Conservation (phyloP, 2,888 invertebrate species). For the Metallyticus violacea region DNA sequence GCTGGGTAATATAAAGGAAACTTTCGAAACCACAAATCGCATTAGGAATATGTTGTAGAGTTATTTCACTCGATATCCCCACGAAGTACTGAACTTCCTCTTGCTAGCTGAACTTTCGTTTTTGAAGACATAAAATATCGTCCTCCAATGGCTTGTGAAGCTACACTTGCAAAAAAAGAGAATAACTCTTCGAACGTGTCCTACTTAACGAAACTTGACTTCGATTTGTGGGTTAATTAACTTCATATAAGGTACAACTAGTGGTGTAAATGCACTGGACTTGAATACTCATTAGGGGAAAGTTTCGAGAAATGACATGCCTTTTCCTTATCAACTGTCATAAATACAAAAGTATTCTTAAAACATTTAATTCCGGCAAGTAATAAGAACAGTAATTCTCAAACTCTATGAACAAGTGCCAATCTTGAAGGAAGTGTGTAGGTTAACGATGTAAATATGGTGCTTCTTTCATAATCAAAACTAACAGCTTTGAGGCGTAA, state of each 20-base stretch:
- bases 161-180: neutral
- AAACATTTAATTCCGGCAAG: no score
- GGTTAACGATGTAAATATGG: no score
- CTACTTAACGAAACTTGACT: neutral
- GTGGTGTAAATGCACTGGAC: neutral
- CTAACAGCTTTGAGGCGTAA: no score
- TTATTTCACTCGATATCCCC: neutral
- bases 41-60: neutral
- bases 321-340: no score
- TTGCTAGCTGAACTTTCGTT: neutral
- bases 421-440: no score
- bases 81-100: neutral
- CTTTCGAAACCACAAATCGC: neutral
- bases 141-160: neutral
- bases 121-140: neutral
- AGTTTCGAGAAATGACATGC: neutral
- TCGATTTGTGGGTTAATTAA: neutral
- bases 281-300: neutral
- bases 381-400: no score
- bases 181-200: neutral
- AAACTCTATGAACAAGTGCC: no score
- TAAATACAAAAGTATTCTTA: no score
- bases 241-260: neutral
- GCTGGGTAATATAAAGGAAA: neutral
- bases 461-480: no score